These are phyloP conservation scores for Eolophus roseicapilla DNA, from an alignment of 2,113 vertebrate species.

Conservation along the genomic window DNA sequence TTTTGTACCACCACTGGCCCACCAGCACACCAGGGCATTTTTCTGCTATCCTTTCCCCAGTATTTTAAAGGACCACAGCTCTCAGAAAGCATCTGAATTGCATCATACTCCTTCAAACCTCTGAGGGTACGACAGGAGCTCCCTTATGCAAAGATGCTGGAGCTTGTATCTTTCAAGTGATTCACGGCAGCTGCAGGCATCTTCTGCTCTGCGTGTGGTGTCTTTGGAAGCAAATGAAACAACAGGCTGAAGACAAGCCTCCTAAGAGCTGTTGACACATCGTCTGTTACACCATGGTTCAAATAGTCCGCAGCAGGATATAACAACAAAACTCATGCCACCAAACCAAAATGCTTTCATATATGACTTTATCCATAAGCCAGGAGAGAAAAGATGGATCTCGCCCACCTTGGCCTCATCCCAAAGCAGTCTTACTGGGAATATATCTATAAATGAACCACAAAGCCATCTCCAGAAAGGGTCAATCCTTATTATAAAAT, in stretches of 20 bases:
- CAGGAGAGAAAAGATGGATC: neutral
- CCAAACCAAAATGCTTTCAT: neutral
- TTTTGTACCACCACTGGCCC: neutral
- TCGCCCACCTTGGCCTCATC: neutral
- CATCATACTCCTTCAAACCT: neutral
- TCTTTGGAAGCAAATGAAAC: conserved; percentile 27
- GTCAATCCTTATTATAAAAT: conserved; percentile 7
- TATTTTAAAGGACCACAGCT: neutral
- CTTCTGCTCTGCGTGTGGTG: neutral
- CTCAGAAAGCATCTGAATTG: neutral
- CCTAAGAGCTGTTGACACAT: conserved; percentile 1
- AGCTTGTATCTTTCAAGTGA: neutral
- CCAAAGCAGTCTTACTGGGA: neutral
- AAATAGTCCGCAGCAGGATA: neutral
- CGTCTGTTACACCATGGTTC: neutral
- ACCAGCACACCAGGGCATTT: neutral
- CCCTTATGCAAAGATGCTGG: neutral
- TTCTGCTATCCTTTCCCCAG: neutral
- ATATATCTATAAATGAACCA: conserved; percentile 9
- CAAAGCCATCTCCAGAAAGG: conserved; percentile 21
- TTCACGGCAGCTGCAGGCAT: neutral
- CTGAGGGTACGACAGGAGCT: neutral
- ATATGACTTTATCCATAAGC: neutral
- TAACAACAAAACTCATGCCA: neutral
- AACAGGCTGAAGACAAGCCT: neutral